Base-by-base conservation (phyloP, 2,888 invertebrate genomes). In the Shargacucullia verbasci region DNA sequence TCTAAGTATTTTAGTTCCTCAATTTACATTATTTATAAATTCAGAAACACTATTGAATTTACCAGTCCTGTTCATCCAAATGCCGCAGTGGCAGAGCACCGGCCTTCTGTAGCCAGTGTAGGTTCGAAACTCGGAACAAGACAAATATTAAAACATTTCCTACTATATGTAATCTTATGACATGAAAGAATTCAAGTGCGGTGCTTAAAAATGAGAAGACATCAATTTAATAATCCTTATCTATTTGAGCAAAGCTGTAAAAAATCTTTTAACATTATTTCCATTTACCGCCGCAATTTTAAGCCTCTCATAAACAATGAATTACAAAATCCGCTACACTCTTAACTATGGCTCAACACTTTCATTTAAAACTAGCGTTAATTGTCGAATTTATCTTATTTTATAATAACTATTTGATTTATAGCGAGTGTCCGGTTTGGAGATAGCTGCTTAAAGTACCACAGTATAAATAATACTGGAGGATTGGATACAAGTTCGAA, bases 371-470 rank as follows among this genome's bases (percentile, higher is more conserved):
- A 47, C 58, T 65, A 73, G 25, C 7, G 43, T 60, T 73, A 73
- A 66, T 73, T 70, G 71, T 59, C 74, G 9, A 56, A 59, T 64
- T 69, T 55, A 44, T 27, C 14, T 68, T 63, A 64, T 14, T 49
- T 47, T 53, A 46, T n/a, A 1, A n/a, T n/a, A 59, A 38, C 33
- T 65, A 56, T 33, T 58, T 56, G 43, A 43, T 12, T 43, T 15
- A n/a, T 14, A 53, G 52, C 49, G 41, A 27, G 45, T 67, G 66
- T 37, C 10, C 38, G 10, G 25, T 35, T 41, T 54, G 0, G 11
- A 7, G 25, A 12, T 55, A 73, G 70, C 70, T 73, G 74, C 60
- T 52, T 33, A 25, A 11, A 44, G 0, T 13, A 35, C 44, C 27
- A 27, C 38, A 29, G 48, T 40, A 39, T 55, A 46, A 69, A 58